Evolutionary conservation across 1,140 invertebrate species (phyloP), one percentile per base, ranked within the genome.

Genomic region (Acromyrmex charruanus): DNA sequence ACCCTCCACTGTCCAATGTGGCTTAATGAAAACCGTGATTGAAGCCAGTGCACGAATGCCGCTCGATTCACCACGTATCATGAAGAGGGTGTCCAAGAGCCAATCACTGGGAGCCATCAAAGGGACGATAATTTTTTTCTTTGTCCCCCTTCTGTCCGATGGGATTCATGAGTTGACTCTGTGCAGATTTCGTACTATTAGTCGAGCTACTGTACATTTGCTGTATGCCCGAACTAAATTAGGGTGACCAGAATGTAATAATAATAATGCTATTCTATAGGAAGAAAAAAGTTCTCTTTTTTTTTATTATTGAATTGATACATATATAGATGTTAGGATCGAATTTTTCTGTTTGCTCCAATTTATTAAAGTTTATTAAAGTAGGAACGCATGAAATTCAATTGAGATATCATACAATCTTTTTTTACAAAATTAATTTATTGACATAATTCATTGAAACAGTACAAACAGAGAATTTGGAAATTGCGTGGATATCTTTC

Each of bases 1-100:
- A 39, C 74, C 77, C 66, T 84, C 18, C 31, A 49, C 89, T 66
- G 88, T 84, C 77, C 69, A 63, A 79, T 79, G 85, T 74, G 90
- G 89, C 92, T 90, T 94, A 94, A 94, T 94, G 92, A 94, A 94
- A 93, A 94, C 89, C 87, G 91, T 93, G 93, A 93, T 94, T 93
- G 92, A 91, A 92, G 90, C 77, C 53, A 25, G 74, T 89, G 88
- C 85, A 72, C 69, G 80, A 72, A 86, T 88, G 85, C 80, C 90
- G 80, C 93, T 94, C 91, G 93, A 93, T 93, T 90, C 82, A 74
- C 86, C 39, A 80, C 88, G 85, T 92, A 89, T 88, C 85, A 86
- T 49, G 85, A 68, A 58, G 87, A 93, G 91, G 87, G 87, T 90
- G 88, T 92, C 91, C 89, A 87, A 85, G 68, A 91, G 90, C 92